Evolutionary conservation across 2,888 invertebrate species (phyloP), one percentile per base, ranked within the genome.

Genomic region (Gymnocheta viridis): DNA sequence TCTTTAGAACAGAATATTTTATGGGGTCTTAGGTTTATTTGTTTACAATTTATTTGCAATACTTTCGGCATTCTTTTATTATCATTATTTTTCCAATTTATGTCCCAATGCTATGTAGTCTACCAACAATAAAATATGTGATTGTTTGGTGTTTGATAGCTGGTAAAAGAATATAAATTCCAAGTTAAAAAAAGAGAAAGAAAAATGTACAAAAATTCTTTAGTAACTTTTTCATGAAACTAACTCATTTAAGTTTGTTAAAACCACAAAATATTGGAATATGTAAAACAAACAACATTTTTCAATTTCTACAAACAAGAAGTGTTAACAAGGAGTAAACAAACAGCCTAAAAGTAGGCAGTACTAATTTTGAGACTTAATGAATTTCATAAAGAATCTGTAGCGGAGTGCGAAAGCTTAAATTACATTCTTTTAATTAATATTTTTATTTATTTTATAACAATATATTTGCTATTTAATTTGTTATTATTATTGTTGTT

Each of bases 111-210:
- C 54, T 35, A 19, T 1, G 2, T 14, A 51, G 27, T 19, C 38
- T 47, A 38, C 19, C 64, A 44, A 41, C 24, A 38, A 32, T 32
- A 24, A 54, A 79, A 47, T 64, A 78, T 51, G 60, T 41, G 17
- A 41, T 14, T 70, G 44, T 51, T n/a, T 78, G 22, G 41, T 44
- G n/a, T 66, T 66, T 80, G 69, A 69, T 51, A 41, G 38, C 54
- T 72, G 19, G 44, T 19, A 47, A 58, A 32, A 12, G 0, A 2
- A 67, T 58, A 49, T 22, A 67, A 64, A 47, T 79, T 79, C 47
- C 22, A 44, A 22, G 27, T 27, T 58, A 12, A 17, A 19, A 72
- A 12, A 69, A 14, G 41, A n/a, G 6, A 2, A 44, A 47, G 49
- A 19, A 58, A 51, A 58, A 29, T 32, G 51, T 51, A 14, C 47